phyloP scores from a whole-genome alignment of 1,140 invertebrate genomes.

The Diorhabda elongata region DNA sequence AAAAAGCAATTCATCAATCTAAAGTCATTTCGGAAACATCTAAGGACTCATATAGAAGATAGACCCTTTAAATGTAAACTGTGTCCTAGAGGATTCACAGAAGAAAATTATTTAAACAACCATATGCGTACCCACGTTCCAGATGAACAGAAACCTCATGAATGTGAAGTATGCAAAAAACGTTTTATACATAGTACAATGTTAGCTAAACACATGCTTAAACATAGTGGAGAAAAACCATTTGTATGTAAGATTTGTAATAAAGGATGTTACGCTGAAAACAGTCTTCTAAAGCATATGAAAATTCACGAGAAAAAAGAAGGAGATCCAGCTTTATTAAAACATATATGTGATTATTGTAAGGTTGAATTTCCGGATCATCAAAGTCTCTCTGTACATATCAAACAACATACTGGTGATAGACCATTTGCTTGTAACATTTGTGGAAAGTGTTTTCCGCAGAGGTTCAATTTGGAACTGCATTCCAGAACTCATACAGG shows the following conservation, averaged over 20 bases:
- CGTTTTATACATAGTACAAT: constrained; percentile 58
- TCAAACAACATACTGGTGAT: constrained; percentile 51
- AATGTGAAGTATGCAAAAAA: constrained; percentile 59
- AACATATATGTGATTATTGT: constrained; percentile 48
- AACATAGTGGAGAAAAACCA: constrained; percentile 60
- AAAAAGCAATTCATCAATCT: constrained; percentile 96
- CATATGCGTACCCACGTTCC: constrained; percentile 61
- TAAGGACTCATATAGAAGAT: constrained; percentile 97
- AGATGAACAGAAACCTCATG: constrained; percentile 57
- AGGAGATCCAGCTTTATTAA: constrained; percentile 43
- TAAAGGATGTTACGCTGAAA: constrained; percentile 50
- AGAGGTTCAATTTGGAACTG: constrained; percentile 60
- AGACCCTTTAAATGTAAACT: constrained; percentile 97
- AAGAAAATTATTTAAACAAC: constrained; percentile 55
- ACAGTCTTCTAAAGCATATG: constrained; percentile 50
- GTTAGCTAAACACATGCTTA: constrained; percentile 60
- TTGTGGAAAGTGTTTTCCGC: constrained; percentile 56
- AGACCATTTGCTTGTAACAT: constrained; percentile 52
- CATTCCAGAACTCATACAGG: constrained; percentile 68
- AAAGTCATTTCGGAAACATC: constrained; percentile 96
- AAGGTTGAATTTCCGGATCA: constrained; percentile 47
- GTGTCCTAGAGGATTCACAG: constrained; percentile 57
- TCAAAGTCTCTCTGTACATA: constrained; percentile 50
- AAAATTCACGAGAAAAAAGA: constrained; percentile 47
- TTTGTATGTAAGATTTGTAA: constrained; percentile 62